Conservation (phyloP, 2,888 invertebrate genomes). For the Caenorhabditis sp. region DNA sequence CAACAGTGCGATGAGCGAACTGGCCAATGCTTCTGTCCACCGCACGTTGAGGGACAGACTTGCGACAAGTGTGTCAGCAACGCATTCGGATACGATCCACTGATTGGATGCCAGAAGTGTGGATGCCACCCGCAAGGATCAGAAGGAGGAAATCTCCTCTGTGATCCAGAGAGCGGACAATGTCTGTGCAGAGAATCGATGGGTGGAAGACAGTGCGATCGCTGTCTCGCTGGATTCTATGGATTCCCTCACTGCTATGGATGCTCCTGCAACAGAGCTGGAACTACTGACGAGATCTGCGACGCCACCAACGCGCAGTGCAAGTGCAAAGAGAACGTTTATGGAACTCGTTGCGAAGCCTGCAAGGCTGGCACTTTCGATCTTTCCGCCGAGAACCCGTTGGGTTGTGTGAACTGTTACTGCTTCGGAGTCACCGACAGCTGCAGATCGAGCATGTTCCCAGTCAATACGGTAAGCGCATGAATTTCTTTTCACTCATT, state of each 20-base stretch:
- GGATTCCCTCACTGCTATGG: conserved; percentile 90
- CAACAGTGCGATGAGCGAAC: conserved; percentile 91
- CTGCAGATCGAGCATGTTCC: conserved; percentile 86
- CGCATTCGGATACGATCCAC: conserved; percentile 93
- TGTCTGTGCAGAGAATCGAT: conserved; percentile 92
- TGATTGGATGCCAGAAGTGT: conserved; percentile 95
- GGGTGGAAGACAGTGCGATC: conserved; percentile 90
- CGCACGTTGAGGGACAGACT: conserved; percentile 89
- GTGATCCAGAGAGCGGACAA: conserved; percentile 89
- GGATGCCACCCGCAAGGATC: conserved; percentile 91
- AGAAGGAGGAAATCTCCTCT: conserved; percentile 86
- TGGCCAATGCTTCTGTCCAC: conserved; percentile 93
- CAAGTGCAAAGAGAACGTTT: conserved; percentile 88
- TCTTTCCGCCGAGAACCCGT: conserved; percentile 87
- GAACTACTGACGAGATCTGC: conserved; percentile 89
- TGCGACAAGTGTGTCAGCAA: conserved; percentile 91
- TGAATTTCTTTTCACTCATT: too few species aligned
- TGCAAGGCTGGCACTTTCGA: conserved; percentile 93
- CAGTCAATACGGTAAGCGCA: conserved; percentile 66
- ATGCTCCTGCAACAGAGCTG: conserved; percentile 82
- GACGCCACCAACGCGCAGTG: conserved; percentile 87
- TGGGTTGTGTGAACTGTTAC: conserved; percentile 96
- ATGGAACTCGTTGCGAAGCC: conserved; percentile 87
- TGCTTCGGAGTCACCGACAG: conserved; percentile 94
- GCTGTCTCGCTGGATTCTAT: conserved; percentile 86